phyloP scores from a whole-genome alignment of 2,888 invertebrate genomes.

The Caenorhabditis sinica region DNA sequence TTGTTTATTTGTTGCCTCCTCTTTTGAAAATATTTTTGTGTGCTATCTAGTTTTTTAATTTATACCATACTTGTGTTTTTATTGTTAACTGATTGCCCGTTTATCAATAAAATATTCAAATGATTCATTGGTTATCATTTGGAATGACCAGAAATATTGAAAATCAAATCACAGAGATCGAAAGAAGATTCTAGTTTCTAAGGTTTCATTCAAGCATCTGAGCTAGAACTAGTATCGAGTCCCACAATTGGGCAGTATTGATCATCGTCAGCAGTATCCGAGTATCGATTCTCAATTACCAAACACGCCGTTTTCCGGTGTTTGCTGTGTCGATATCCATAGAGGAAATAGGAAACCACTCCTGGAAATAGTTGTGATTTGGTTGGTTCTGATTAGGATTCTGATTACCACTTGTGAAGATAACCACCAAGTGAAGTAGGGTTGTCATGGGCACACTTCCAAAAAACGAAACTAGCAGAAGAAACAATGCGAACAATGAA shows the following conservation, averaged over 20 bases:
- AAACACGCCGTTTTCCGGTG: constrained; percentile 54
- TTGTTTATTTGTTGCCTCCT: too few relatives aligned
- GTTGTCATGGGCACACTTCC: constrained; percentile 43
- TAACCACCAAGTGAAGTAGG: constrained; percentile 21
- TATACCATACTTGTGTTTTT: too few relatives aligned
- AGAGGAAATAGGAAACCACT: constrained; percentile 39
- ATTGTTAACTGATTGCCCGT: too few relatives aligned
- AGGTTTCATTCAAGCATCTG: constrained; percentile 26
- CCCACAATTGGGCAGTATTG: constrained; percentile 64
- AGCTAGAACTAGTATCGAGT: constrained; percentile 47
- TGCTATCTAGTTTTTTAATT: too few relatives aligned
- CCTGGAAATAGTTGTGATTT: constrained; percentile 34
- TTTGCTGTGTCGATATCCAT: constrained; percentile 52
- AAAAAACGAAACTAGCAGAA: constrained; percentile 39
- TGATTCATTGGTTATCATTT: constrained; percentile 1
- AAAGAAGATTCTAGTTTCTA: background rate
- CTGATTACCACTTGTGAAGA: constrained; percentile 16
- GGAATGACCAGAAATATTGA: background rate
- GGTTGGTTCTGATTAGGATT: background rate
- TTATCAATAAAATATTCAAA: background rate
- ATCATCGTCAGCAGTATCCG: constrained; percentile 50
- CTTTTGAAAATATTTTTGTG: too few relatives aligned
- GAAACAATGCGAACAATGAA: constrained; percentile 49
- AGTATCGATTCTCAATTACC: constrained; percentile 55
- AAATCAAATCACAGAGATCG: constrained; percentile 1